These are phyloP conservation scores for Dendroctonus valens DNA, from an alignment of 1,140 invertebrate genomes.

Conservation along the genomic window DNA sequence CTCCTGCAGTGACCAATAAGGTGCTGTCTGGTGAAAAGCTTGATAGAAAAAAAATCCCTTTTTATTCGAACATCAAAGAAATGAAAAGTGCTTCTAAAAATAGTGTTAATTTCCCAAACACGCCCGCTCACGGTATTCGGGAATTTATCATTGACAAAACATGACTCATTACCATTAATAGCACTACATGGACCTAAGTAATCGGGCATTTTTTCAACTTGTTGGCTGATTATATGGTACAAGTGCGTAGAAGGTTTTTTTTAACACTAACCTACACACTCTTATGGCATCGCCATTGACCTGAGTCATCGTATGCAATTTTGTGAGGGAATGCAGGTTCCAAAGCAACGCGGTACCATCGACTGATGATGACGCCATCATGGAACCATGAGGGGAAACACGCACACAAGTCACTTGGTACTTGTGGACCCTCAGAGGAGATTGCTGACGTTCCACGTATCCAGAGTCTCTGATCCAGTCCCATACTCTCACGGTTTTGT, in stretches of 20 bases:
- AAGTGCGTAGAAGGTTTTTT: no score
- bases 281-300: conserved; percentile 64
- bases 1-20: conserved; percentile 67
- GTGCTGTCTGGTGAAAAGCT: conserved; percentile 67
- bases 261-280: conserved; percentile 54
- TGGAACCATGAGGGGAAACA: conserved; percentile 69
- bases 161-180: no score
- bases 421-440: conserved; percentile 63
- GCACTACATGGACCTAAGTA: no score
- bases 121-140: no score
- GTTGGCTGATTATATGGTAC: no score
- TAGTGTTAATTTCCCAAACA: no score
- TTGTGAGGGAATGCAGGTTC: conserved; percentile 63
- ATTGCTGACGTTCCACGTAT: conserved; percentile 56
- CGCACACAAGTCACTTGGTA: conserved; percentile 66
- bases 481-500: conserved; percentile 64
- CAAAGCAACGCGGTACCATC: conserved; percentile 73
- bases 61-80: no score
- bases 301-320: conserved; percentile 64
- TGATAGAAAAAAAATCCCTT: conserved; percentile 33
- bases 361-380: conserved; percentile 69
- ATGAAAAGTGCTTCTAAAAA: no score
- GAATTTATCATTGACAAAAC: no score
- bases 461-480: conserved; percentile 60
- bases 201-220: no score